Evolutionary conservation across 2,888 invertebrate genomes (phyloP).

Genomic region (Hyposoter didymator): DNA sequence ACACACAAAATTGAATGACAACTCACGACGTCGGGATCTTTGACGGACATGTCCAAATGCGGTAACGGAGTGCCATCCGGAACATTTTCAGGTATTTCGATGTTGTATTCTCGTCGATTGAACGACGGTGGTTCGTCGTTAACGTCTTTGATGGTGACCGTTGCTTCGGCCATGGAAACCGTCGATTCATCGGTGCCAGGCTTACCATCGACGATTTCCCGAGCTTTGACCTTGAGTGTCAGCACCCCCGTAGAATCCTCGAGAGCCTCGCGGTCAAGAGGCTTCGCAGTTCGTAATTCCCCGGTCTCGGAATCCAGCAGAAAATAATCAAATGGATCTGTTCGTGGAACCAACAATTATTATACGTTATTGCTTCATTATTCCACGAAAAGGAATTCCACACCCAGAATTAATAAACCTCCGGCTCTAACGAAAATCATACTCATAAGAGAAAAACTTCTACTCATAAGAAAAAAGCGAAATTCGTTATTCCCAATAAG

Average conservation of each 20-base stretch:
- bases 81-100: constrained; percentile 93
- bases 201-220: constrained; percentile 90
- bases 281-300: constrained; percentile 92
- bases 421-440: neutral
- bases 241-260: constrained; percentile 92
- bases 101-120: constrained; percentile 92
- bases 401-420: neutral
- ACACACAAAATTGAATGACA: constrained; percentile 26
- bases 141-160: constrained; percentile 94
- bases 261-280: constrained; percentile 93
- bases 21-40: constrained; percentile 93
- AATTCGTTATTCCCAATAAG: too few species aligned
- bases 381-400: neutral
- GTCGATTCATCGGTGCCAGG: constrained; percentile 89
- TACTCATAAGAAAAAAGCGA: neutral
- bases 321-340: constrained; percentile 96
- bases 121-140: constrained; percentile 95
- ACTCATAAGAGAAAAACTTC: neutral
- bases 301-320: constrained; percentile 91
- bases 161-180: constrained; percentile 89
- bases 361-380: neutral
- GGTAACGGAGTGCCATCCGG: constrained; percentile 93
- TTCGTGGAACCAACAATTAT: constrained; percentile 65
- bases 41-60: constrained; percentile 93
- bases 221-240: constrained; percentile 91